phyloP scores from a whole-genome alignment of 1,140 invertebrate species.

The Zeugodacus cucurbitae region DNA sequence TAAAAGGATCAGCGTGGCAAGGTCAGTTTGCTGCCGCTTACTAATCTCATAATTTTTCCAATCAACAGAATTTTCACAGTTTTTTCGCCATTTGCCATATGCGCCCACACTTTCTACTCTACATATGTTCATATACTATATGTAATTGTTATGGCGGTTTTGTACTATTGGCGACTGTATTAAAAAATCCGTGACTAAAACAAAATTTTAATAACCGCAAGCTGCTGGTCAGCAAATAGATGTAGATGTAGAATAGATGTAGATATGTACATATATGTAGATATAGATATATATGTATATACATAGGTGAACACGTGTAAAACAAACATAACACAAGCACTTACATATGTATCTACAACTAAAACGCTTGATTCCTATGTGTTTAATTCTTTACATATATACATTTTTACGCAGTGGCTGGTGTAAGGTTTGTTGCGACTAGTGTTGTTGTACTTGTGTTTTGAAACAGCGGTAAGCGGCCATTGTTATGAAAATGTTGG shows the following conservation, averaged over 20 bases:
- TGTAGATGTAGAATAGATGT: not conserved
- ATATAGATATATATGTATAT: too few relatives aligned
- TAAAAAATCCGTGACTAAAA: slow-evolving; percentile 60
- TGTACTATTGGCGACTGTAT: slow-evolving; percentile 45
- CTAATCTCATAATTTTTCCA: slow-evolving; percentile 64
- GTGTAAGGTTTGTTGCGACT: not conserved
- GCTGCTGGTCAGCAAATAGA: slow-evolving; percentile 25
- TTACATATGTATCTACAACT: not conserved
- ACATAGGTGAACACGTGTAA: not conserved
- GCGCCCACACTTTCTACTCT: not conserved
- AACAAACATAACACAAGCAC: not conserved
- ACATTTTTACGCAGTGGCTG: not conserved
- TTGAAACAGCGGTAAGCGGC: slow-evolving; percentile 15
- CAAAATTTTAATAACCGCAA: slow-evolving; percentile 56
- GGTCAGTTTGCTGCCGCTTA: not conserved
- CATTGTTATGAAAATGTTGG: slow-evolving; percentile 31
- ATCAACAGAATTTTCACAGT: slow-evolving; percentile 50
- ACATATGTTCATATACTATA: too few relatives aligned
- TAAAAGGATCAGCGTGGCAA: slow-evolving; percentile 6
- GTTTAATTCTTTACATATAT: not conserved
- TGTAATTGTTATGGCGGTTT: not conserved
- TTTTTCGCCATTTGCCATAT: slow-evolving; percentile 21
- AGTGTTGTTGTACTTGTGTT: not conserved
- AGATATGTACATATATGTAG: too few relatives aligned
- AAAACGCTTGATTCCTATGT: not conserved